phyloP scores from a whole-genome alignment of 35 echinoderm and acorn worm species.

The Apostichopus parvimensis region DNA sequence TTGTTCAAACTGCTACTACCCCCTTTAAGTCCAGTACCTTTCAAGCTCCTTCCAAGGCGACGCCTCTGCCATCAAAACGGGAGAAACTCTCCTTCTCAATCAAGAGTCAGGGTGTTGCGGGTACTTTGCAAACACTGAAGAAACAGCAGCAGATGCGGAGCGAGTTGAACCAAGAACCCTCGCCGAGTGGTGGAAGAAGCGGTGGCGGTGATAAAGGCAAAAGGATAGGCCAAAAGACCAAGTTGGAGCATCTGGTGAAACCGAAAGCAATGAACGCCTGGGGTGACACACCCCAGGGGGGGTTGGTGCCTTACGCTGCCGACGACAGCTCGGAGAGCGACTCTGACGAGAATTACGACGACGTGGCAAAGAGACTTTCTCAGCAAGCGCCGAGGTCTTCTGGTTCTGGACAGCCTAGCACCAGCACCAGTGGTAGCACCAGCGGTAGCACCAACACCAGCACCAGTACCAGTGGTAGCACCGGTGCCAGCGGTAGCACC shows the following conservation, averaged over 20 bases:
- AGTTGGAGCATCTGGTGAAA: constrained; percentile 46
- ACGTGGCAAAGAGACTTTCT: constrained; percentile 60
- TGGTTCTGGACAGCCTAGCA: constrained; percentile 43
- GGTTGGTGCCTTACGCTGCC: constrained; percentile 77
- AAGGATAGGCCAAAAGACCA: constrained; percentile 10
- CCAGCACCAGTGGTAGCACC: not conserved
- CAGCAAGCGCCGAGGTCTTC: constrained; percentile 30
- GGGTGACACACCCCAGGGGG: constrained; percentile 10
- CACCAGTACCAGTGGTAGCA: not conserved
- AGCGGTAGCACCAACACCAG: not conserved
- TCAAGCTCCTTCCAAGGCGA: constrained; percentile 23
- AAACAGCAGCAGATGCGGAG: constrained; percentile 28
- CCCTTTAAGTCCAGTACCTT: constrained; percentile 21
- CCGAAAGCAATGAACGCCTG: constrained; percentile 30
- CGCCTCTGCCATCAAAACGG: constrained; percentile 56
- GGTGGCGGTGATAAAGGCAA: constrained; percentile 15
- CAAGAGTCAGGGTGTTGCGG: constrained; percentile 52
- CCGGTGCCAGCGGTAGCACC: not conserved
- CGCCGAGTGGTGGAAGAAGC: not conserved
- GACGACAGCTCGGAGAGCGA: constrained; percentile 77
- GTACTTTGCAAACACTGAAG: constrained; percentile 23
- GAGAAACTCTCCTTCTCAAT: constrained; percentile 72
- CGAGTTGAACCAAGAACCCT: not conserved
- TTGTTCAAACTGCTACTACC: not conserved
- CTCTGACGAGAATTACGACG: constrained; percentile 84